Evolutionary conservation across 2,888 invertebrate species (phyloP).

Genomic region (Drosophila fungiperda): DNA sequence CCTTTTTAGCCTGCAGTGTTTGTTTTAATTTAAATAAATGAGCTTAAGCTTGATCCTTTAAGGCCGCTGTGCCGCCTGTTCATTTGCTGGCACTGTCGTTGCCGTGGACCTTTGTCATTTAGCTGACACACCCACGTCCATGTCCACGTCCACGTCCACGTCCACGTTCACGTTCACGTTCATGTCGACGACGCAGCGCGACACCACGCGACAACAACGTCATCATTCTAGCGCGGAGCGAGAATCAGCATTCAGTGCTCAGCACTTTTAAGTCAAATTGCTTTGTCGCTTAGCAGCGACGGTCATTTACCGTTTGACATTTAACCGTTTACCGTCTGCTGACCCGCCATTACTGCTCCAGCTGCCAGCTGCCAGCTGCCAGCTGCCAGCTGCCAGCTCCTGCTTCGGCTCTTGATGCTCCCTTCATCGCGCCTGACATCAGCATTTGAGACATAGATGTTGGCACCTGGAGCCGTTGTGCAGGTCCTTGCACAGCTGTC

Average conservation of each 20-base stretch:
- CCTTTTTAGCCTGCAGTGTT: constrained; percentile 76
- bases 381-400: neutral
- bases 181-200: constrained; percentile 12
- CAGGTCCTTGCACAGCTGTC: constrained; percentile 24
- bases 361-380: neutral
- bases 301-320: constrained; percentile 40
- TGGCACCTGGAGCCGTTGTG: constrained; percentile 1
- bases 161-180: constrained; percentile 25
- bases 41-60: constrained; percentile 82
- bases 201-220: constrained; percentile 33
- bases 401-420: neutral
- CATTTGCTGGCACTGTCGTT: constrained; percentile 45
- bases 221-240: constrained; percentile 31
- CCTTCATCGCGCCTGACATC: constrained; percentile 25
- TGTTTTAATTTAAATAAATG: constrained; percentile 84
- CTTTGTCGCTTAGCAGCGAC: constrained; percentile 68
- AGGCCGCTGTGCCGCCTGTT: constrained; percentile 57
- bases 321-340: constrained; percentile 45
- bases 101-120: constrained; percentile 46
- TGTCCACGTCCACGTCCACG: constrained; percentile 14
- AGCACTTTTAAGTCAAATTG: constrained; percentile 81
- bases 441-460: constrained; percentile 37
- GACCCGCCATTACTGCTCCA: constrained; percentile 30
- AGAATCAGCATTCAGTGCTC: constrained; percentile 74
- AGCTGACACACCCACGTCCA: constrained; percentile 44